phyloP scores from a whole-genome alignment of 2,113 vertebrate species.

The Mohoua ochrocephala region DNA sequence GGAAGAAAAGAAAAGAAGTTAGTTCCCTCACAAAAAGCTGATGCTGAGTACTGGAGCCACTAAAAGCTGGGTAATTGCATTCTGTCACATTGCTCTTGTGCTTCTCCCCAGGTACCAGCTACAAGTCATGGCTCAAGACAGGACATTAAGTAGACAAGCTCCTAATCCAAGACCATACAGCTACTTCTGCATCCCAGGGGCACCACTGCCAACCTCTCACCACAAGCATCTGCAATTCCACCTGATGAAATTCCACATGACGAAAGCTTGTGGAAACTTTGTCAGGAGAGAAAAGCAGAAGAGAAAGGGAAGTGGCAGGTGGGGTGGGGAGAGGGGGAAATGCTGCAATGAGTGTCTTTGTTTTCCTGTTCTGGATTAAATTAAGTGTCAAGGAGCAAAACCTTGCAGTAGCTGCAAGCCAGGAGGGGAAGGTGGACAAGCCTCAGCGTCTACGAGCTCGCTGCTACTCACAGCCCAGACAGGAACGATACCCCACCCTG shows the following conservation, averaged over 20 bases:
- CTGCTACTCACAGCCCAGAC: neutral
- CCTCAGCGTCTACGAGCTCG: fast-evolving
- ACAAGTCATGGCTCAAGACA: neutral
- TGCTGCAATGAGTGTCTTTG: neutral
- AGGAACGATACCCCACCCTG: neutral
- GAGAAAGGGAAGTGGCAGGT: neutral
- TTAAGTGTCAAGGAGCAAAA: neutral
- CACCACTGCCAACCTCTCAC: neutral
- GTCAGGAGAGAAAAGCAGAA: neutral
- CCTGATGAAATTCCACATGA: neutral
- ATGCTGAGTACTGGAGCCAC: neutral
- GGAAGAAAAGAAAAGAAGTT: neutral
- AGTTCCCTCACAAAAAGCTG: neutral
- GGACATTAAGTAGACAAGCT: neutral
- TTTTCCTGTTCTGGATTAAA: neutral
- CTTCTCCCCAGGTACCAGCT: neutral
- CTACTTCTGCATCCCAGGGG: neutral
- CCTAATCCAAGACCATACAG: neutral
- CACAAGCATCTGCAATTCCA: neutral
- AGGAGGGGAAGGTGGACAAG: neutral
- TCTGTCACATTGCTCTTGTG: neutral
- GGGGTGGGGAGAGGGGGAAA: neutral
- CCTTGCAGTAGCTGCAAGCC: neutral
- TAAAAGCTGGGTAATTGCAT: neutral
- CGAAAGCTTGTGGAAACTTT: neutral